Conservation (phyloP, 2,113 vertebrate species). For the Heterochromis multidens region DNA sequence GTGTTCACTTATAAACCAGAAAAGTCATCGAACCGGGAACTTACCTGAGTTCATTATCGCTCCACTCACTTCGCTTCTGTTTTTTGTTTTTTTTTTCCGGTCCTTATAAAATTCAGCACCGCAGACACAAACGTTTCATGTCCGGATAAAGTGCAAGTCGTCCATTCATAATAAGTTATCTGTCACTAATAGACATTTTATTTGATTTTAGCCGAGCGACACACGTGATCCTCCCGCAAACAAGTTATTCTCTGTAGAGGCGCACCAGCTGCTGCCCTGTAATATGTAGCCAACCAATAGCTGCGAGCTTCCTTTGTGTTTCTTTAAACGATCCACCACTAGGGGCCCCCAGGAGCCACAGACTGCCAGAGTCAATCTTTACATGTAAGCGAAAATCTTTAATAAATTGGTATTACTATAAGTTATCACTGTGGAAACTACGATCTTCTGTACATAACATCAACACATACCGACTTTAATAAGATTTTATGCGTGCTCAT, state of each 20-base stretch:
- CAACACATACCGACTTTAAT: background rate
- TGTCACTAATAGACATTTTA: background rate
- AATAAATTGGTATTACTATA: background rate
- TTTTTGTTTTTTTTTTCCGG: background rate
- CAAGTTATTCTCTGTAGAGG: background rate
- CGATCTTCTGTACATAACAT: background rate
- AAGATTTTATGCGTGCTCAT: background rate
- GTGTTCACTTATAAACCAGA: background rate
- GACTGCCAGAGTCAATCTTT: no score
- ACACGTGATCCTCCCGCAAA: background rate
- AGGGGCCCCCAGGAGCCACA: slow-evolving; percentile 8
- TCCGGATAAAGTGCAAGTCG: background rate
- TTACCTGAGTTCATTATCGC: slow-evolving; percentile 58
- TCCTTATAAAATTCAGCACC: background rate
- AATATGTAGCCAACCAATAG: background rate
- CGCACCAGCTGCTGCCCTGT: background rate
- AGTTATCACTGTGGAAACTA: background rate
- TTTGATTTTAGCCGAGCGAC: background rate
- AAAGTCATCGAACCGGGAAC: background rate
- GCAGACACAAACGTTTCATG: background rate
- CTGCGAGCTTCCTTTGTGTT: background rate
- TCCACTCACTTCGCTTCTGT: background rate
- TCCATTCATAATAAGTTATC: background rate
- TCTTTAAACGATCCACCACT: slow-evolving; percentile 4
- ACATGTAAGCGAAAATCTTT: background rate